phyloP scores from a whole-genome alignment of 2,113 vertebrate genomes.

The Lipotes vexillifer region DNA sequence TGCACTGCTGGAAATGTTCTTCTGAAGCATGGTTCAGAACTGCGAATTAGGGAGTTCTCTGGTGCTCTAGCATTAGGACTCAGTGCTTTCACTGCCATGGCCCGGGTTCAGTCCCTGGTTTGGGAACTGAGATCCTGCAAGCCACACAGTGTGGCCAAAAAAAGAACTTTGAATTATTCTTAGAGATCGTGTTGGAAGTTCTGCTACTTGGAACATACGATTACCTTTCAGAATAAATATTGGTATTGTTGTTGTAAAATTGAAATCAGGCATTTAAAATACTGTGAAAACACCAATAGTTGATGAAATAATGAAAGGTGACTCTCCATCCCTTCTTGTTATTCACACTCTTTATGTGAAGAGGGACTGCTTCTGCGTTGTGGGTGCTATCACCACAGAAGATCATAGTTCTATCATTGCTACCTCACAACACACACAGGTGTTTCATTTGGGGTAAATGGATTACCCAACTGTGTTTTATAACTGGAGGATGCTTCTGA shows the following conservation, averaged over 20 bases:
- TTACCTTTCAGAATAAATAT: slow-evolving; percentile 29
- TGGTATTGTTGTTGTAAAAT: slow-evolving; percentile 55
- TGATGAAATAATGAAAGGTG: neutral
- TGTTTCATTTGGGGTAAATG: neutral
- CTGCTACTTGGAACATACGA: neutral
- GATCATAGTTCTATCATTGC: neutral
- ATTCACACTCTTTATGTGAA: neutral
- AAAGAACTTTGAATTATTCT: slow-evolving; percentile 72
- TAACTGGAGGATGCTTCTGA: neutral
- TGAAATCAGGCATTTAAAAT: slow-evolving; percentile 9
- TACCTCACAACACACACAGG: neutral
- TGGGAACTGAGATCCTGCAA: neutral
- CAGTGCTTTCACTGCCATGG: neutral
- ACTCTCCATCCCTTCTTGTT: neutral
- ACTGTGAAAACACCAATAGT: neutral
- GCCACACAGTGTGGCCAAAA: neutral
- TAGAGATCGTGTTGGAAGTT: slow-evolving; percentile 83
- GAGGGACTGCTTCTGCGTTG: neutral
- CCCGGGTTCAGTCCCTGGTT: neutral
- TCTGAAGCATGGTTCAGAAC: slow-evolving; percentile 84
- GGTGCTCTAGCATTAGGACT: neutral
- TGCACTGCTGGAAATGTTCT: slow-evolving; percentile 79
- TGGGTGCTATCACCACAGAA: neutral
- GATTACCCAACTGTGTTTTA: neutral
- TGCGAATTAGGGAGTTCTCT: slow-evolving; percentile 68